These are phyloP conservation scores for Bostrychus sinensis DNA, from an alignment of 2,113 vertebrate genomes.

Conservation along the genomic window DNA sequence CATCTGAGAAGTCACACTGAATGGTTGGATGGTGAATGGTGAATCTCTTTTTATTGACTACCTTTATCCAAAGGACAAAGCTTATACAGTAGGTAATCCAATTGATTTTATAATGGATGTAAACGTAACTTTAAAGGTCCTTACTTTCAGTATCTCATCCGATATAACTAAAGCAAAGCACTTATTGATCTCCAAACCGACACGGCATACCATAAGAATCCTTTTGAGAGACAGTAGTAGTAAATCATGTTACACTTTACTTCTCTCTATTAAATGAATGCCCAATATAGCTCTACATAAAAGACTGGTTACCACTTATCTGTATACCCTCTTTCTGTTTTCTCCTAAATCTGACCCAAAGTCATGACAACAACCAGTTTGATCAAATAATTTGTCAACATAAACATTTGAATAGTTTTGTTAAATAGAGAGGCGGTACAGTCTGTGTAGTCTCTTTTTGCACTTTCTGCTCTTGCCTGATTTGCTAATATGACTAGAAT, in stretches of 20 bases:
- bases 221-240: not conserved
- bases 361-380: too few species aligned
- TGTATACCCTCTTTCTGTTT: too few species aligned
- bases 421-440: too few species aligned
- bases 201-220: not conserved
- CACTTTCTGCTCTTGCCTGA: too few species aligned
- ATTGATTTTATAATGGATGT: not conserved
- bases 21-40: too few species aligned
- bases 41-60: not conserved
- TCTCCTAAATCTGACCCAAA: too few species aligned
- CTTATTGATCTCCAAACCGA: not conserved
- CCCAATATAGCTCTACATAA: too few species aligned
- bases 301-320: too few species aligned
- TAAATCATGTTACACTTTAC: not conserved
- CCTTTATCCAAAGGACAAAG: not conserved
- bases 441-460: too few species aligned
- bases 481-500: too few species aligned
- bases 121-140: not conserved
- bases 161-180: not conserved
- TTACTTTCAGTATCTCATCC: not conserved
- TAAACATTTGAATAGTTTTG: too few species aligned
- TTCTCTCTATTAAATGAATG: not conserved
- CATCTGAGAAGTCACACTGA: constrained; percentile 1
- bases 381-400: too few species aligned
- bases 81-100: not conserved